Conservation (phyloP, 2,113 vertebrate species). For the Ifrita kowaldi region DNA sequence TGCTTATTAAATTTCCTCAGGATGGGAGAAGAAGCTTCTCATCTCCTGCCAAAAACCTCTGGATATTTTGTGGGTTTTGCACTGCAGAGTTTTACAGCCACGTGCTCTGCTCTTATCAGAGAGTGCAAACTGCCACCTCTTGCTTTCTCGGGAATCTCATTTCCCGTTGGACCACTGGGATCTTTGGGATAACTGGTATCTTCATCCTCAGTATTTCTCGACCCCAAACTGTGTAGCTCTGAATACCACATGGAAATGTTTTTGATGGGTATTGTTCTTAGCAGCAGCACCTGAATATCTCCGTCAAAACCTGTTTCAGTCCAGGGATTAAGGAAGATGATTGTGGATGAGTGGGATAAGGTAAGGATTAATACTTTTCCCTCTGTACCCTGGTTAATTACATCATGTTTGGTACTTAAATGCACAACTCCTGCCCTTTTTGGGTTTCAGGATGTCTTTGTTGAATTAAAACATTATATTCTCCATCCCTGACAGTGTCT, state of each 20-base stretch:
- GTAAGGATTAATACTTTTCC: background rate
- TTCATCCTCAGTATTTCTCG: background rate
- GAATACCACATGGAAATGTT: background rate
- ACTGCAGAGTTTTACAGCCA: background rate
- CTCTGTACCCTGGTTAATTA: background rate
- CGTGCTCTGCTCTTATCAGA: fast-evolving
- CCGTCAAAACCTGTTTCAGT: background rate
- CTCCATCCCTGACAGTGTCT: background rate
- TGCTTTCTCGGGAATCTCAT: background rate
- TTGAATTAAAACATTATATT: background rate
- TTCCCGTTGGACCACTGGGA: background rate
- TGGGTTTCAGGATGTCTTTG: background rate
- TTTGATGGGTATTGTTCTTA: fast-evolving
- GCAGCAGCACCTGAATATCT: background rate
- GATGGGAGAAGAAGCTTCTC: background rate
- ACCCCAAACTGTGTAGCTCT: fast-evolving
- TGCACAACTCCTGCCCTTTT: background rate
- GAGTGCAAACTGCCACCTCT: background rate
- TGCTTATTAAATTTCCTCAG: background rate
- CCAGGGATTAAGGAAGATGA: background rate
- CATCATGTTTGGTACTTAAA: background rate
- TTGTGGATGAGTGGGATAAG: background rate
- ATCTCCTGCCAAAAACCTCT: background rate
- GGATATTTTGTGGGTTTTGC: background rate
- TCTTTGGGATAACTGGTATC: background rate